Percentiles rank a stretch among this genome's conserved stretches.
Evolutionary conservation across 1,140 invertebrate genomes (phyloP).

Genomic region (Drosophila funebris): DNA sequence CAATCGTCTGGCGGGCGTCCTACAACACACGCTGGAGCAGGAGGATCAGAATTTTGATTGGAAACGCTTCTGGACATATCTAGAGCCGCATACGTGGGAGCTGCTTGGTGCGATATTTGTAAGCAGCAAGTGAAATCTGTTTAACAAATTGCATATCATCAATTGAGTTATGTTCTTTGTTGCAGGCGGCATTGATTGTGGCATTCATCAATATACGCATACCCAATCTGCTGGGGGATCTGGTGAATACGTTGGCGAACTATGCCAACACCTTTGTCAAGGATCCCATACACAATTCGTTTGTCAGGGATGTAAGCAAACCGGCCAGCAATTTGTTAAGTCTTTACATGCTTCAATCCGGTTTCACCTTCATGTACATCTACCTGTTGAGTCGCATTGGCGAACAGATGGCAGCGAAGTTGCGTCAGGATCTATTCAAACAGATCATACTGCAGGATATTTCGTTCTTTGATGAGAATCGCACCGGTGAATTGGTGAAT

Average conservation of each 20-base stretch:
- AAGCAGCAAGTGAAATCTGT: conserved; percentile 61
- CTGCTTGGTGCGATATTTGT: conserved; percentile 86
- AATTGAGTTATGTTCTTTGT: no score
- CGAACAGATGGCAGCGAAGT: conserved; percentile 91
- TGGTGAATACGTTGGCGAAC: conserved; percentile 90
- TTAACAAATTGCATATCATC: no score
- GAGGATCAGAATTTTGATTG: conserved; percentile 85
- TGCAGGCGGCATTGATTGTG: conserved; percentile 90
- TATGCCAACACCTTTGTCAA: conserved; percentile 84
- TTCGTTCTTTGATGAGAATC: conserved; percentile 94
- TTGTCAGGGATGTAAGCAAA: conserved; percentile 87
- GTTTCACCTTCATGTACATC: conserved; percentile 95
- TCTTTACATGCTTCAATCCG: conserved; percentile 90
- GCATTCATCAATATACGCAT: conserved; percentile 93
- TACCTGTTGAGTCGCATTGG: conserved; percentile 93
- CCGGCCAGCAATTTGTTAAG: conserved; percentile 88
- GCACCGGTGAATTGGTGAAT: conserved; percentile 95
- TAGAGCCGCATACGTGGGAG: conserved; percentile 86
- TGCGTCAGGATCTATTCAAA: conserved; percentile 92
- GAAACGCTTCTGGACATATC: conserved; percentile 87
- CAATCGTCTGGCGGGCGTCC: conserved; percentile 63
- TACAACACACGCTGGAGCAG: conserved; percentile 76
- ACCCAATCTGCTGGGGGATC: conserved; percentile 89
- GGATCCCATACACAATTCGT: conserved; percentile 79
- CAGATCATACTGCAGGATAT: conserved; percentile 95